phyloP scores from a whole-genome alignment of 1,140 invertebrate genomes.

The Musca vetustissima region DNA sequence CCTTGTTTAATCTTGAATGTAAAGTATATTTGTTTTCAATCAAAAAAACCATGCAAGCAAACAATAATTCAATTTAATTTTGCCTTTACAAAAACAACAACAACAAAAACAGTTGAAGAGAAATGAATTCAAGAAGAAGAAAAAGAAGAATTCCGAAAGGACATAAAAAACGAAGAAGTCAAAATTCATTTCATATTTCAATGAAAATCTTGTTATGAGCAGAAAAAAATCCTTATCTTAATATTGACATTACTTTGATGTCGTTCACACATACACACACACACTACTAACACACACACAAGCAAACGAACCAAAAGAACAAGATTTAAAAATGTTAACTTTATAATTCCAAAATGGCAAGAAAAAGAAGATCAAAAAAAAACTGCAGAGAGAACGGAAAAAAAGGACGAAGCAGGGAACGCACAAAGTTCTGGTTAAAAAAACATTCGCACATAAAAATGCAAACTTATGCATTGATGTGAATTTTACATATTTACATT shows the following conservation, averaged over 20 bases:
- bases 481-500: not conserved
- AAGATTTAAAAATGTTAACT: slow-evolving; percentile 16
- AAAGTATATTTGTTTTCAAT: too few relatives aligned
- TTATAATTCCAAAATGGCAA: not conserved
- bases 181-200: slow-evolving; percentile 10
- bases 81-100: not conserved
- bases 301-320: too few relatives aligned
- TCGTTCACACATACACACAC: too few relatives aligned
- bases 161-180: too few relatives aligned
- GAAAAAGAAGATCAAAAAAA: slow-evolving; percentile 4
- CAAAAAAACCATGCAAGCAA: slow-evolving; percentile 6
- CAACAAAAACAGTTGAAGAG: not conserved
- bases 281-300: slow-evolving; percentile 10
- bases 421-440: slow-evolving; percentile 49
- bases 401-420: slow-evolving; percentile 12
- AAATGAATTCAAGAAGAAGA: slow-evolving; percentile 12
- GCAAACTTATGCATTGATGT: slow-evolving; percentile 50
- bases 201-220: too few relatives aligned
- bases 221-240: slow-evolving; percentile 12
- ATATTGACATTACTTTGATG: slow-evolving; percentile 17
- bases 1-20: too few relatives aligned
- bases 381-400: not conserved
- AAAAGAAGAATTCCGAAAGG: too few relatives aligned
- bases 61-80: slow-evolving; percentile 16
- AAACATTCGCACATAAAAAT: slow-evolving; percentile 55